These are phyloP conservation scores for Thelaira solivaga DNA, from an alignment of 2,888 invertebrate species.

Conservation along the genomic window DNA sequence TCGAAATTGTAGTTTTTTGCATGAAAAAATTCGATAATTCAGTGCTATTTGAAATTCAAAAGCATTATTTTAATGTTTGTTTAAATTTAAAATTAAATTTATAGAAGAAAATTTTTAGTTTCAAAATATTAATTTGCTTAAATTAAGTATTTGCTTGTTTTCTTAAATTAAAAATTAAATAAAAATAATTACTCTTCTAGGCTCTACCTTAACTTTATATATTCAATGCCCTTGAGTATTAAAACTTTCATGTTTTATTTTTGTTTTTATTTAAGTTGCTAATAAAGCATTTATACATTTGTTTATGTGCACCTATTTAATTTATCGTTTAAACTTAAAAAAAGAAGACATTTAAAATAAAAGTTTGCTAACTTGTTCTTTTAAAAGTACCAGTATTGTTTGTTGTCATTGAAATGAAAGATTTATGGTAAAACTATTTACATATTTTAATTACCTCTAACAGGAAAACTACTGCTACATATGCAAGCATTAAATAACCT, in stretches of 20 bases:
- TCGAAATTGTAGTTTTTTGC: too few relatives aligned
- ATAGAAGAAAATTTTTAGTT: not conserved
- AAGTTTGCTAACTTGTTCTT: slow-evolving; percentile 15
- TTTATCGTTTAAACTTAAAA: slow-evolving; percentile 14
- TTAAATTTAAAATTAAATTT: too few relatives aligned
- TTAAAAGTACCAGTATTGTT: slow-evolving; percentile 4
- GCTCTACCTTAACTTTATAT: not conserved
- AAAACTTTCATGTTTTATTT: slow-evolving; percentile 14
- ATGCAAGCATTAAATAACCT: not conserved
- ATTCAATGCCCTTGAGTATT: slow-evolving; percentile 26
- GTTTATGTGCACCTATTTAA: not conserved
- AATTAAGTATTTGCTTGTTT: not conserved
- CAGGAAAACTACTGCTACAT: slow-evolving; percentile 26
- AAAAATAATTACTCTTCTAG: not conserved
- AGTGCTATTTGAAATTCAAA: too few relatives aligned
- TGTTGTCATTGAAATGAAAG: slow-evolving; percentile 31
- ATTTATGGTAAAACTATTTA: slow-evolving; percentile 55
- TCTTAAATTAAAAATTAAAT: not conserved
- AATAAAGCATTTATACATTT: slow-evolving; percentile 26
- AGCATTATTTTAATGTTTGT: too few relatives aligned
- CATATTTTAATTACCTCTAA: slow-evolving; percentile 55
- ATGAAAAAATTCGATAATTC: too few relatives aligned
- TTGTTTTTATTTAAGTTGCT: not conserved
- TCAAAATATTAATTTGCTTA: not conserved
- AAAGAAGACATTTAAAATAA: slow-evolving; percentile 26